phyloP scores from a whole-genome alignment of 2,888 invertebrate genomes.

The Mythimna ferrago region DNA sequence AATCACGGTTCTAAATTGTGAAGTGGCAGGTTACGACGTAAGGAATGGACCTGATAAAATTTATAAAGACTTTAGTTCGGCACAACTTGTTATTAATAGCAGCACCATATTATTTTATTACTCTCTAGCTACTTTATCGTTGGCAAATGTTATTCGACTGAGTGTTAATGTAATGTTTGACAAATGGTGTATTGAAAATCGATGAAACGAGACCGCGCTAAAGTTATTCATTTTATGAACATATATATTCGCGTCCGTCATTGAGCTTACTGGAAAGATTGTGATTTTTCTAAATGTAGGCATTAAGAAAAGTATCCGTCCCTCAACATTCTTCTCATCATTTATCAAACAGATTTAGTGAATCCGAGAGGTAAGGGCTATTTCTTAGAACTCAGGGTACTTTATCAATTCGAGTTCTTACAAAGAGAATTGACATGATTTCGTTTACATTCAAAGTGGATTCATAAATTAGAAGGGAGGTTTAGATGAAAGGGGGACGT shows the following conservation, averaged over 20 bases:
- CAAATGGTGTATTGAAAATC: slow-evolving; percentile 59
- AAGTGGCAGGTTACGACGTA: slow-evolving; percentile 55
- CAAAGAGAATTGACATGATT: slow-evolving; percentile 17
- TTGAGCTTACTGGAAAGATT: slow-evolving; percentile 3
- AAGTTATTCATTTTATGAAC: slow-evolving; percentile 32
- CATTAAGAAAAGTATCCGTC: slow-evolving; percentile 8
- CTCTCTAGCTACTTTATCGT: slow-evolving; percentile 59
- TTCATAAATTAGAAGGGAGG: slow-evolving; percentile 4
- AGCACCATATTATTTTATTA: slow-evolving; percentile 61
- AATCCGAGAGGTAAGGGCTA: slow-evolving; percentile 6
- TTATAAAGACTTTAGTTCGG: slow-evolving; percentile 63
- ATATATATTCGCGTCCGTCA: slow-evolving; percentile 18
- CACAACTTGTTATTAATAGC: slow-evolving; percentile 62
- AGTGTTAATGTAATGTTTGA: slow-evolving; percentile 62
- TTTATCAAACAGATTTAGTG: slow-evolving; percentile 41
- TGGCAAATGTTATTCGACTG: slow-evolving; percentile 61
- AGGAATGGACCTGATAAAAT: slow-evolving; percentile 59
- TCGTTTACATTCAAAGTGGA: slow-evolving; percentile 17
- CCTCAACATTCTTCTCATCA: slow-evolving; percentile 8
- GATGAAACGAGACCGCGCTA: slow-evolving; percentile 27
- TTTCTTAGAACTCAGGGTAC: slow-evolving; percentile 12
- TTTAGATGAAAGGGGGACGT: background rate
- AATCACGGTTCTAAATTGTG: slow-evolving; percentile 47
- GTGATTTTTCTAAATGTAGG: slow-evolving; percentile 16
- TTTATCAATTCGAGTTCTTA: slow-evolving; percentile 15